Percentiles rank a stretch among this genome's conserved stretches.
Conservation (phyloP, 2,888 invertebrate species). For the Troides oblongomaculatus region DNA sequence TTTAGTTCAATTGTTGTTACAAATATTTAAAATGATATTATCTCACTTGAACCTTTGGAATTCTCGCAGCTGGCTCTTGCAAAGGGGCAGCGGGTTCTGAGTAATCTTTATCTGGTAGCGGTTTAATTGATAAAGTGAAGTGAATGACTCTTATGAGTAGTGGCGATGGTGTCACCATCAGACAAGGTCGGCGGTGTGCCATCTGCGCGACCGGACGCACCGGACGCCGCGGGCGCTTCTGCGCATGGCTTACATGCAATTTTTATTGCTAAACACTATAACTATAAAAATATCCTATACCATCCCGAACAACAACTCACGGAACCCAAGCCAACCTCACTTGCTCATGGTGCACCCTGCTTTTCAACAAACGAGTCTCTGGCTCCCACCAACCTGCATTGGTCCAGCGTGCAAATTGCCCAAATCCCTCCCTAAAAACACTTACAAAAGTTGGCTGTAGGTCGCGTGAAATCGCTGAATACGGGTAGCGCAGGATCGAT, state of each 20-base stretch:
- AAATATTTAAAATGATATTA: not conserved
- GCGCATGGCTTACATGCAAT: constrained; percentile 36
- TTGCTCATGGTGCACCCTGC: no score
- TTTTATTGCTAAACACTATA: constrained; percentile 8
- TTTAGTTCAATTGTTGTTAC: no score
- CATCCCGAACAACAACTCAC: no score
- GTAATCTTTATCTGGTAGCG: constrained; percentile 14
- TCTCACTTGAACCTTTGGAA: not conserved
- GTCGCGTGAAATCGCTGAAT: no score
- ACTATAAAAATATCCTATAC: not conserved
- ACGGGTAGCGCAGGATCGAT: no score
- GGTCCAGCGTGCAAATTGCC: no score
- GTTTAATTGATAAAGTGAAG: constrained; percentile 24
- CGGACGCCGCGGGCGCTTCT: constrained; percentile 45
- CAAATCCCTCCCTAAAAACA: no score
- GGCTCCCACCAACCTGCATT: no score
- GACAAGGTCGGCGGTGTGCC: constrained; percentile 39
- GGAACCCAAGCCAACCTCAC: no score
- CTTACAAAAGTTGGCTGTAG: no score
- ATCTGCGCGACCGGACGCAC: constrained; percentile 57
- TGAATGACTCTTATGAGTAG: constrained; percentile 22
- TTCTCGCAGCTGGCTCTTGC: not conserved
- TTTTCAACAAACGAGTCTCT: no score
- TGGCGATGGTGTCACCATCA: constrained; percentile 30
- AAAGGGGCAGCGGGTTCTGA: constrained; percentile 4